Percentiles rank a stretch among this genome's conserved stretches.
Conservation (phyloP, 2,888 invertebrate species). For the Polietes domitor region DNA sequence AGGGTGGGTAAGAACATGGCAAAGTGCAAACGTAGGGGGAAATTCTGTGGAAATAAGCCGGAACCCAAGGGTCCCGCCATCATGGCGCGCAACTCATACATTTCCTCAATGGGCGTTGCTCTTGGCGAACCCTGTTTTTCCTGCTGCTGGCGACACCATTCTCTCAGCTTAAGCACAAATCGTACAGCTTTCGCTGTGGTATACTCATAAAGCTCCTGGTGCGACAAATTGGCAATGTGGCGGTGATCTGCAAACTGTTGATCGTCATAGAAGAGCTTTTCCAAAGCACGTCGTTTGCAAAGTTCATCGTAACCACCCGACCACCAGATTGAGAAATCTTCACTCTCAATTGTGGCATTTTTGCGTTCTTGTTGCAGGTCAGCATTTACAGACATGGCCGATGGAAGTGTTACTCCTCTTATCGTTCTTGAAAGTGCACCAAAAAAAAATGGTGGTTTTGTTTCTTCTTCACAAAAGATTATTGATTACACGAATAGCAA, state of each 20-base stretch:
- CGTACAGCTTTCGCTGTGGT: constrained; percentile 73
- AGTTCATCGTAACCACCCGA: constrained; percentile 72
- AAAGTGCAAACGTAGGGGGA: constrained; percentile 87
- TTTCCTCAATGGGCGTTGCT: constrained; percentile 77
- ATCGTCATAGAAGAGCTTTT: constrained; percentile 73
- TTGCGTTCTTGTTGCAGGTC: constrained; percentile 73
- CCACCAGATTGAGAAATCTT: constrained; percentile 77
- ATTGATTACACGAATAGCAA: too few relatives aligned
- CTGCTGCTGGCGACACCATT: constrained; percentile 82
- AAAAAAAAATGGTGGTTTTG: too few relatives aligned
- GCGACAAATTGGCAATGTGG: constrained; percentile 72
- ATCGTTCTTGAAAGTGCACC: too few relatives aligned
- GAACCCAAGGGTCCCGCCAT: constrained; percentile 75
- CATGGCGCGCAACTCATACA: constrained; percentile 72
- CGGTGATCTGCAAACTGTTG: constrained; percentile 72
- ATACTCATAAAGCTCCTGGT: constrained; percentile 75
- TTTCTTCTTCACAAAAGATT: too few relatives aligned
- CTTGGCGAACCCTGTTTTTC: constrained; percentile 70
- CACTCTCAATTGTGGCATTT: constrained; percentile 71
- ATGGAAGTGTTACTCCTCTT: too few relatives aligned
- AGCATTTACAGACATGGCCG: constrained; percentile 45
- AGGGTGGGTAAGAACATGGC: constrained; percentile 95
- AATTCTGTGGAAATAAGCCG: constrained; percentile 76
- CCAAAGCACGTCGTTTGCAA: constrained; percentile 71
- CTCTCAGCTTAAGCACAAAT: constrained; percentile 86